Base-by-base conservation (phyloP, 2,113 vertebrate genomes). In the Pomatorhinus ruficollis region DNA sequence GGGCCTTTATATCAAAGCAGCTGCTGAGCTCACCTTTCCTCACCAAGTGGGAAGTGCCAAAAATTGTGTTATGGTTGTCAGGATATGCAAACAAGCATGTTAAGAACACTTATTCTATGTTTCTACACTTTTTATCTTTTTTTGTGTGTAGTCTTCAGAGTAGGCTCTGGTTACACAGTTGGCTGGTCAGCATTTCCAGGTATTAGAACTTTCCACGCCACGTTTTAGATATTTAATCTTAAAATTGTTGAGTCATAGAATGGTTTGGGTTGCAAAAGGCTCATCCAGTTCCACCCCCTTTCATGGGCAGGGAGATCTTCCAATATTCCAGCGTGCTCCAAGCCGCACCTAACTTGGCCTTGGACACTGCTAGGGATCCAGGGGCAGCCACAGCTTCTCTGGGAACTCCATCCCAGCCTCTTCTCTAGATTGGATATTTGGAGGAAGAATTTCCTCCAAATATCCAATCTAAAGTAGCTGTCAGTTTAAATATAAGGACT, bases 41-140 rank as follows among this genome's bases (percentile, higher is more conserved):
- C 14, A 31, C 20, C 0, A 0, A 17, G 11, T 10, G 19, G 37
- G 27, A 59, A 37, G 12, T 22, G 19, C 45, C 27, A 84, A 57
- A 72, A 89, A 20, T 17, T 33, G 11, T 53, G 17, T 35, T 45
- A 15, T 6, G 4, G 21, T 44, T 71, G 7, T 49, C 6, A 3
- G 47, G n/a, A 90, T 1, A 3, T n/a, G 50, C 91, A 61, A 92
- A 78, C 2, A 59, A 37, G 19, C 10, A 2, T 40, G 27, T 33
- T 45, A 50, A 45, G 20, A 57, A 24, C 7, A 49, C 52, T 68
- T 56, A 1, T 13, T 71, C 13, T 16, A 0, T 19, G 6, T 57
- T 91, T 81, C 22, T 45, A 8, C 11, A 6, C 15, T 7, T 31
- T 24, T n/a, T 12, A 4, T 19, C 2, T 0, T 0, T 11, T 47